Percentiles rank a stretch among this genome's conserved stretches.
Evolutionary conservation across 2,797 vertebrate species (phyloP).

Genomic region (Sparidentex hasta): DNA sequence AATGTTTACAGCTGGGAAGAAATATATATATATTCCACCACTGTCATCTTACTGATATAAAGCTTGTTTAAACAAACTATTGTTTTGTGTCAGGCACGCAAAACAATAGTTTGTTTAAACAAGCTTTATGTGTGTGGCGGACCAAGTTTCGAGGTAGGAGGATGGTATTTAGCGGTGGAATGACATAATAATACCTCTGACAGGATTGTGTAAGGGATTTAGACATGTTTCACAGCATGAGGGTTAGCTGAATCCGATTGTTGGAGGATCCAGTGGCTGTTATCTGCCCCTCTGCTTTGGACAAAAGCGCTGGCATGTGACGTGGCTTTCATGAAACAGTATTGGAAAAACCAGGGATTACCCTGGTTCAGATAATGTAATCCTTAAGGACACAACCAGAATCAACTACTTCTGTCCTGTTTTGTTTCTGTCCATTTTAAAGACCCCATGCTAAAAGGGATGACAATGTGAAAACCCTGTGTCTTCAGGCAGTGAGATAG

Average conservation of each 20-base stretch:
- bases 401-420: conserved; percentile 28
- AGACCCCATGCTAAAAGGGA: conserved; percentile 2
- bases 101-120: no score
- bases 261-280: conserved; percentile 59
- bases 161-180: conserved; percentile 45
- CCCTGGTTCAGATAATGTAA: conserved; percentile 61
- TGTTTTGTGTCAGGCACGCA: background rate
- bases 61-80: conserved; percentile 15
- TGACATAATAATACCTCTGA: conserved; percentile 62
- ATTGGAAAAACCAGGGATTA: conserved; percentile 65
- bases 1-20: background rate
- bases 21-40: conserved; percentile 8
- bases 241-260: conserved; percentile 65
- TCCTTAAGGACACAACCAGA: conserved; percentile 53
- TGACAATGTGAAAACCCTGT: background rate
- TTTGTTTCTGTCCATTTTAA: conserved; percentile 31
- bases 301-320: conserved; percentile 62
- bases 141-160: background rate
- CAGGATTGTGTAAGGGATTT: conserved; percentile 67
- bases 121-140: background rate
- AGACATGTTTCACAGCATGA: conserved; percentile 64
- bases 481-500: background rate
- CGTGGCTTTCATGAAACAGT: conserved; percentile 53
- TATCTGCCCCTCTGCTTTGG: conserved; percentile 62
- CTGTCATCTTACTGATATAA: conserved; percentile 37